A percentile compares a stretch with the other conserved stretches of the same genome.
These are phyloP conservation scores for Vireo altiloquus DNA, from an alignment of 2,113 vertebrate species.

Conservation along the genomic window DNA sequence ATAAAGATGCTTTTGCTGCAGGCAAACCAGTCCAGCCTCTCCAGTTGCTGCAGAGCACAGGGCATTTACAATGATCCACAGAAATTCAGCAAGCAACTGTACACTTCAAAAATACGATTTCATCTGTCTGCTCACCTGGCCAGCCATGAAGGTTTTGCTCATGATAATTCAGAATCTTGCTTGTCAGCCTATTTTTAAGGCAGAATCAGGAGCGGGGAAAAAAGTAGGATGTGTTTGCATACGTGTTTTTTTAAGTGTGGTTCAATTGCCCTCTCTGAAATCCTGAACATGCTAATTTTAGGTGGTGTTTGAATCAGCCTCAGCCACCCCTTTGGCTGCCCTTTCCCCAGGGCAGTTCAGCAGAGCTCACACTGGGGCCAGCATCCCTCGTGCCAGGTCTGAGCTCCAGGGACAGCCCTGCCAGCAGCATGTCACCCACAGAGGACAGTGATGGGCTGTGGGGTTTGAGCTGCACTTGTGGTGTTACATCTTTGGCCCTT, in stretches of 20 bases:
- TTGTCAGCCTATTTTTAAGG: neutral
- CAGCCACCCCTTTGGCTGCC: neutral
- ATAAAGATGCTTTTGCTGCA: neutral
- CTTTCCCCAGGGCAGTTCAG: neutral
- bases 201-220: neutral
- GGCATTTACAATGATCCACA: neutral
- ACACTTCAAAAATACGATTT: neutral
- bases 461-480: neutral
- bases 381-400: neutral
- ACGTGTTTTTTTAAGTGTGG: neutral
- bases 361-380: neutral
- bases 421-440: neutral
- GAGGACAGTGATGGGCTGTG: rapidly evolving
- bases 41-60: neutral
- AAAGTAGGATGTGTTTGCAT: neutral
- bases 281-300: neutral
- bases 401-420: neutral
- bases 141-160: neutral
- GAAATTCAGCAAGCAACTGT: neutral
- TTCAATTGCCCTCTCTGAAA: neutral
- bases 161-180: neutral
- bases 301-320: neutral
- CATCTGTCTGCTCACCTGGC: neutral
- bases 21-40: neutral
- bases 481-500: neutral